Evolutionary conservation across 37 sponge, comb jelly and placozoan species (phyloP), one percentile per base, ranked within the genome.

Genomic region (Dysidea cf. avara): DNA sequence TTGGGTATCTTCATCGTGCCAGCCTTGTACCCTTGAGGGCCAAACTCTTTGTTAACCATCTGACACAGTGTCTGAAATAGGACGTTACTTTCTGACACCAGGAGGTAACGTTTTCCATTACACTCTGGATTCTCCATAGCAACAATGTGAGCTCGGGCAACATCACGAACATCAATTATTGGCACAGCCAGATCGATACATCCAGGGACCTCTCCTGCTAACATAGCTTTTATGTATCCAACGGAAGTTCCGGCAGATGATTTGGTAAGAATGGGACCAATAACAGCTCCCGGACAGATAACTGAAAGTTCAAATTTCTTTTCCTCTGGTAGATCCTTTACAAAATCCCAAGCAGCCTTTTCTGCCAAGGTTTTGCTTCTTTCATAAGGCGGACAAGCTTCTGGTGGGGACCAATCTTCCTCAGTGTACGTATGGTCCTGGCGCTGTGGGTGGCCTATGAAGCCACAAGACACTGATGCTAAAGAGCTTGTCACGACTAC

Each of bases 401-500:
- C 66, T 18, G 78, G 68, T 18, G 21, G 72, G 0, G 90, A 68
- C 93, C 93, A 96, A 39, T 96, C 87, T 16, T 77, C 58, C 58
- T 92, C 97, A 1, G 81, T 75, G 81, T 88, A 92, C 33, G 71
- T 64, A 4, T 77, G 33, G 53, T 77, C 83, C 21, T 64, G 40
- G 11, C 77, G 56, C 18, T 31, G 50, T 16, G 72, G 72, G 24
- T 30, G 51, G 7, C 91, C 91, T 37, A 7, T 30, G n/a, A 78
- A 22, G 12, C 91, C 84, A 54, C 39, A 62, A 20, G 86, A 82
- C 16, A 95, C 74, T 12, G 96, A 89, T 34, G 86, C 83, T 7
- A 85, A 76, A 21, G 94, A 87, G 74, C 96, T 91, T 26, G 93
- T 91, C 17, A 95, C 36, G 16, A 95, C 89, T 0, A 95, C 93